Conservation (phyloP, 2,113 vertebrate species). For the Cebidichthys violaceus region DNA sequence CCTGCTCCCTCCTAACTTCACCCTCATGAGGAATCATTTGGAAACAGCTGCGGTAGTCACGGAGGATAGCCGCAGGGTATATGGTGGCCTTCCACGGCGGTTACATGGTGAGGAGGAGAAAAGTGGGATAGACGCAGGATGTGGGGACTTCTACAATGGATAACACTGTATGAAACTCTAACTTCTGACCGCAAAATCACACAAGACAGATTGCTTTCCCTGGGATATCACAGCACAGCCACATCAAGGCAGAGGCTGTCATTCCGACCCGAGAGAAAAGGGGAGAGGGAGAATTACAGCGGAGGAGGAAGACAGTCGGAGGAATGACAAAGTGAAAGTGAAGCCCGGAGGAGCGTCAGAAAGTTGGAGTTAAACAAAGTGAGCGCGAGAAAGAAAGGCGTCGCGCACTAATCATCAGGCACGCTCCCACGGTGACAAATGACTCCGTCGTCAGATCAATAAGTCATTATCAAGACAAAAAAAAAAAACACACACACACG, state of each 20-base stretch:
- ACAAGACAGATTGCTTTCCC: conserved; percentile 64
- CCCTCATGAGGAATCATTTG: conserved; percentile 48
- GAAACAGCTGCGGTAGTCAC: conserved; percentile 50
- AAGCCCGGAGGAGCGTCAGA: conserved; percentile 13
- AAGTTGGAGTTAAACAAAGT: conserved; percentile 41
- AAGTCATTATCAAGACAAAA: conserved; percentile 70
- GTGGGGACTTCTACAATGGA: conserved; percentile 56
- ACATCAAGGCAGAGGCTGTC: conserved; percentile 61
- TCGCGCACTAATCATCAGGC: conserved; percentile 37
- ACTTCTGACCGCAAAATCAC: conserved; percentile 61
- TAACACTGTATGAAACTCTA: conserved; percentile 51
- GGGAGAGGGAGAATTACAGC: conserved; percentile 4
- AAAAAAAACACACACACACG: background rate
- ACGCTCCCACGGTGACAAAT: conserved; percentile 56
- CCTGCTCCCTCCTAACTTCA: conserved; percentile 28
- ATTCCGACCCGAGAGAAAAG: conserved; percentile 13
- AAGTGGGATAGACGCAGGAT: conserved; percentile 67
- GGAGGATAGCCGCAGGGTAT: conserved; percentile 54
- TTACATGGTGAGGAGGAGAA: conserved; percentile 50
- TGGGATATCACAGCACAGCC: conserved; percentile 51
- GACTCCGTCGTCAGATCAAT: conserved; percentile 62
- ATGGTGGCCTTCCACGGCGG: conserved; percentile 55
- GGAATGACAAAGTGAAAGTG: conserved; percentile 27
- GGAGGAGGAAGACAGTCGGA: conserved; percentile 15
- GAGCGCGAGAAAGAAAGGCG: conserved; percentile 17